These are phyloP conservation scores for Micronycteris hirsuta DNA, from an alignment of 2,113 vertebrate species.

Conservation along the genomic window DNA sequence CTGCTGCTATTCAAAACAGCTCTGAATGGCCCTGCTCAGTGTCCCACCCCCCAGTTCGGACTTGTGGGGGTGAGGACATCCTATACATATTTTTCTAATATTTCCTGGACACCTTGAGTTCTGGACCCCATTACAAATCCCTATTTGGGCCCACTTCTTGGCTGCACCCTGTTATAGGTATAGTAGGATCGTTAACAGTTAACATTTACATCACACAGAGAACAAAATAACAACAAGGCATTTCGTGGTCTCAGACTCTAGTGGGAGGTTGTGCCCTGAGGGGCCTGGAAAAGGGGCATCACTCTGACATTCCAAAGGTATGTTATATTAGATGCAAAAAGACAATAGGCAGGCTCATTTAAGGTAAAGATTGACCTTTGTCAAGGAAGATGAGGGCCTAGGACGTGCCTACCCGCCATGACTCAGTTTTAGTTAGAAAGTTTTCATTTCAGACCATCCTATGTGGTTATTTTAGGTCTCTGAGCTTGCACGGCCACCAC, in stretches of 20 bases:
- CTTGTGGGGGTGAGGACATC: too few species aligned
- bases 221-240: not conserved
- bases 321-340: not conserved
- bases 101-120: too few species aligned
- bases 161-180: too few species aligned
- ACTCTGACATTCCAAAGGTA: not conserved
- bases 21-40: too few species aligned
- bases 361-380: not conserved
- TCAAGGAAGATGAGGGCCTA: not conserved
- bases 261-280: not conserved
- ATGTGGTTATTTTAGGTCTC: not conserved
- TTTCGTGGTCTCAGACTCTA: not conserved
- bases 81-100: too few species aligned
- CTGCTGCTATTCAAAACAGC: too few species aligned
- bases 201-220: not conserved
- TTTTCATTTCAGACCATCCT: not conserved
- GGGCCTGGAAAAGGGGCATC: not conserved
- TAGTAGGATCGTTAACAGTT: not conserved
- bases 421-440: not conserved
- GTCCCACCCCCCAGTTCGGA: too few species aligned
- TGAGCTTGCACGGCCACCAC: not conserved
- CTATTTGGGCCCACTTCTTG: too few species aligned
- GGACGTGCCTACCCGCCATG: not conserved
- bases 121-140: too few species aligned
- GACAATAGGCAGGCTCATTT: not conserved